Base-by-base conservation (phyloP, 1,140 invertebrate species). In the Cydia pomonella region DNA sequence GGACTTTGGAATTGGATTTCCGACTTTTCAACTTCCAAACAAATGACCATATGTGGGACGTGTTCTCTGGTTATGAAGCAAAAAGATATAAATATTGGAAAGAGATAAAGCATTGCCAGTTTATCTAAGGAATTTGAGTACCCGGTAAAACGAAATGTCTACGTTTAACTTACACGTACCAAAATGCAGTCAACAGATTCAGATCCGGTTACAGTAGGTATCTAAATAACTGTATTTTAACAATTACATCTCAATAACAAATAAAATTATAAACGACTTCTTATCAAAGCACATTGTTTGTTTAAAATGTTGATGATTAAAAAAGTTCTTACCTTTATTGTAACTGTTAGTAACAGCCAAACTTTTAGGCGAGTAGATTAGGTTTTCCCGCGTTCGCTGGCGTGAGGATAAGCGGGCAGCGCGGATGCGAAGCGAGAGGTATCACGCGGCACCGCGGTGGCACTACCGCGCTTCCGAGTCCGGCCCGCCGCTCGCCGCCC, bases 381-480 rank as follows among this genome's bases (percentile, higher is more conserved):
- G 63, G 72, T 75, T 73, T 77, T 74, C 69, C 72, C 23, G 75
- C 76, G 59, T 80, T 78, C 82, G 81, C 72, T 75, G 77, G 73
- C 63, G 73, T 29, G 74, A 59, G 73, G 41, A 72, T 44, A 76
- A 75, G 47, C 72, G 76, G 72, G 78, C 41, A 73, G 74, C 72
- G 78, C 33, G 72, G 69, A 50, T 75, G 80, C 76, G 76, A 81
- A 77, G 81, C 86, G 89, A 84, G 85, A 83, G 79, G 73, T 84
- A 80, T 83, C 82, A 59, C 82, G 84, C 78, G 82, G 75, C 79
- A 76, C 79, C 81, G 79, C 82, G 86, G 81, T 82, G 83, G 88
- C 87, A 91, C 90, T 92, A 89, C 89, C 86, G 85, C 84, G 82
- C 79, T 78, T 76, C 16, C 71, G 16, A 72, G 69, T 50, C 74